Conservation (phyloP, 2,888 invertebrate genomes). For the Philopedon plagiatum region DNA sequence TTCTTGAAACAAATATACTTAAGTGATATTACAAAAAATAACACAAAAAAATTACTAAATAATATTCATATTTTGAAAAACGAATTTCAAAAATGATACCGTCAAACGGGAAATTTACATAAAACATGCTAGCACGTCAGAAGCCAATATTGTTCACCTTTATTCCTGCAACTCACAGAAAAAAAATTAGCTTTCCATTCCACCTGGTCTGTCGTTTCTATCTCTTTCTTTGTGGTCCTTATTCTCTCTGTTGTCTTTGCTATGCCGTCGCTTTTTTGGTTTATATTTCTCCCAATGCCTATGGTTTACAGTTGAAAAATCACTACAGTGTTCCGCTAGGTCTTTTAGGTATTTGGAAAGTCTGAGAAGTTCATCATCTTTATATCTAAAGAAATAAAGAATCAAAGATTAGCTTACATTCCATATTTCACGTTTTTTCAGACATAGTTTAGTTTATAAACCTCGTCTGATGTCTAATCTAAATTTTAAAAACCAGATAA, state of each 20-base stretch:
- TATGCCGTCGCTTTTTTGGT: constrained; percentile 64
- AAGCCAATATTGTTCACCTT: neutral
- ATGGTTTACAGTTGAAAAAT: constrained; percentile 90
- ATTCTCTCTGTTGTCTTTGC: constrained; percentile 32
- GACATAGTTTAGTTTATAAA: too few relatives aligned
- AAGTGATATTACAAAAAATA: neutral
- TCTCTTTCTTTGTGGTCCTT: constrained; percentile 37
- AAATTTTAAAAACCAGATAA: too few relatives aligned
- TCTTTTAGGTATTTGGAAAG: constrained; percentile 86
- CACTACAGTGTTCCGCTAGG: constrained; percentile 84
- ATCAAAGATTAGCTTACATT: too few relatives aligned
- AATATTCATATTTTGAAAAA: neutral
- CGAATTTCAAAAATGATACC: neutral
- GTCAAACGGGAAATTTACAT: neutral
- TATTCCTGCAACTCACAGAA: neutral
- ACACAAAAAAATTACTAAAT: neutral
- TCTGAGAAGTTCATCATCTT: constrained; percentile 86
- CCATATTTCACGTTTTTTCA: too few relatives aligned
- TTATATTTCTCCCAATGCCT: constrained; percentile 91
- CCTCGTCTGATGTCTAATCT: too few relatives aligned
- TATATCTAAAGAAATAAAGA: constrained; percentile 68
- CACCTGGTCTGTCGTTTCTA: constrained; percentile 25
- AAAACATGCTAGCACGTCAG: neutral
- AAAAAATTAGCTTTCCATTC: constrained; percentile 27
- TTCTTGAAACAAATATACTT: neutral